Evolutionary conservation across 2,797 vertebrate species (phyloP), one percentile per base, ranked within the genome.

Genomic region (Chaenodraco wilsoni): DNA sequence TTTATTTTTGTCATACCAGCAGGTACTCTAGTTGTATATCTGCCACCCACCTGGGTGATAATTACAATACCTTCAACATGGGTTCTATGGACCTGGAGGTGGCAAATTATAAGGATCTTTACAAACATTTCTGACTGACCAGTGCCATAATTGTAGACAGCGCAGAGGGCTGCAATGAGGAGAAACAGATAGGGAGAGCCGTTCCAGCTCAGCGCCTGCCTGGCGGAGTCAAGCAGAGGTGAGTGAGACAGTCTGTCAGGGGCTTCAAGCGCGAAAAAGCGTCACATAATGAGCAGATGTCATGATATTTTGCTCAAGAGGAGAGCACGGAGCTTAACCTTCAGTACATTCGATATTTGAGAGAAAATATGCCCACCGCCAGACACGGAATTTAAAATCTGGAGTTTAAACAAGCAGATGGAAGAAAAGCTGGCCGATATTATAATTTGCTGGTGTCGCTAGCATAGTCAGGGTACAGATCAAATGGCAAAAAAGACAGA

Each of bases 11-110:
- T 80, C 84, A 82, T 85, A 81, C n/a, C 91, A 86, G 87, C 91
- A 86, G 89, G 88, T 64, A 68, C 69, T 27, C 41, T 64, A 74
- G 82, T 72, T 59, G 78, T 81, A 86, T 69, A 79, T 78, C 79
- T 79, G 82, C 90, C 92, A 89, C 91, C 93, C 76, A 89, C 89
- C 91, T 86, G 91, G 88, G 92, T 88, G 89, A 92, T 95, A 94
- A 95, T 95, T 95, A 93, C 91, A 89, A 74, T 55, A 60, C 83
- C 87, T 88, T 86, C 83, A 48, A 66, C 67, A n/a, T 46, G 65
- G 52, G 14, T 50, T 16, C 52, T 40, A 17, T 10, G 58, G 61
- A 64, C 74, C 64, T 43, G 65, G 64, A 61, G 81, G 75, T 76
- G 79, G 59, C 74, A 78, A 69, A 81, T 85, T 84, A 77, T 78